Evolutionary conservation across 1,140 invertebrate species (phyloP).

Genomic region (Coelopa frigida): DNA sequence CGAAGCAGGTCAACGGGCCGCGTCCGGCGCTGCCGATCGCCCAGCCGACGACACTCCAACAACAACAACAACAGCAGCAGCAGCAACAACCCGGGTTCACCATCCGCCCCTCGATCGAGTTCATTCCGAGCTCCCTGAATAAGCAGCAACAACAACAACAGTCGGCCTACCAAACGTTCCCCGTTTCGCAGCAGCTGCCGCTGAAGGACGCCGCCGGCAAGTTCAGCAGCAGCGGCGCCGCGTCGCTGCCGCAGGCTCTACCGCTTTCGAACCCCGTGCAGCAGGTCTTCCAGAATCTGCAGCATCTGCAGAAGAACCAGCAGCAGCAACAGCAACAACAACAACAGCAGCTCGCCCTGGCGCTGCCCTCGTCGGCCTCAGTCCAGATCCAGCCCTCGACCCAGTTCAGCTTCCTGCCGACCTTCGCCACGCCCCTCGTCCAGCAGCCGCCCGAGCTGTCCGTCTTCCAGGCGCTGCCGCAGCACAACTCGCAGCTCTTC

Average conservation of each 20-base stretch:
- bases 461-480: slow-evolving; percentile 29
- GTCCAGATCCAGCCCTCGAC: slow-evolving; percentile 33
- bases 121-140: slow-evolving; percentile 38
- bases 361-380: slow-evolving; percentile 12
- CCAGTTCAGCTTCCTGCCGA: slow-evolving; percentile 37
- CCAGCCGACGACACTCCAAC: slow-evolving; percentile 26
- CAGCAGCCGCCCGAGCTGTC: slow-evolving; percentile 23
- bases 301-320: slow-evolving; percentile 31
- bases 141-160: slow-evolving; percentile 20
- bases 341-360: slow-evolving; percentile 15
- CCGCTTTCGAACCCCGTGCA: slow-evolving; percentile 27
- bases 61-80: slow-evolving; percentile 21
- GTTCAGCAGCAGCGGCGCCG: slow-evolving; percentile 26
- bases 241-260: slow-evolving; percentile 17
- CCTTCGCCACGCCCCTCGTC: slow-evolving; percentile 9
- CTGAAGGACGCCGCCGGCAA: slow-evolving; percentile 33
- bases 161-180: slow-evolving; percentile 36
- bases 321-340: slow-evolving; percentile 10
- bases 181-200: slow-evolving; percentile 41
- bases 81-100: slow-evolving; percentile 26
- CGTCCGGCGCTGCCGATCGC: slow-evolving; percentile 18
- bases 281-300: slow-evolving; percentile 40
- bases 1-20: slow-evolving; percentile 21
- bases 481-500: slow-evolving; percentile 38
- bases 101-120: slow-evolving; percentile 41